Conservation (phyloP, 2,113 vertebrate species). For the Lasiurus cinereus region DNA sequence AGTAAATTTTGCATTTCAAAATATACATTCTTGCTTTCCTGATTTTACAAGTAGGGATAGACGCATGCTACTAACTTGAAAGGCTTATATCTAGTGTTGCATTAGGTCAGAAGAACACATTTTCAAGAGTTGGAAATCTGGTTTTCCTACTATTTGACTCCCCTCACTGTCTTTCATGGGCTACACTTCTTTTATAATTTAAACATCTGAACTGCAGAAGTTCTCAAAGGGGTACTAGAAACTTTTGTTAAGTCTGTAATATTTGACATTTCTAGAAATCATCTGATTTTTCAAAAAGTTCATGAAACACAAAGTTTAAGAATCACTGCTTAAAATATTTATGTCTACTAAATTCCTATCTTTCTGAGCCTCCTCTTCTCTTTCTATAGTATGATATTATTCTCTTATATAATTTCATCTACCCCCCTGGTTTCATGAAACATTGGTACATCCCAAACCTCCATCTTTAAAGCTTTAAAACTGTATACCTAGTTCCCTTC, state of each 20-base stretch:
- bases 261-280: constrained; percentile 20
- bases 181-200: neutral
- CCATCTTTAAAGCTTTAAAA: neutral
- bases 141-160: constrained; percentile 12
- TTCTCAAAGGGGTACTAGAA: neutral
- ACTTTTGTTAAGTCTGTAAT: neutral
- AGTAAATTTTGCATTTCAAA: constrained; percentile 8
- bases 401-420: neutral
- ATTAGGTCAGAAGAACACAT: neutral
- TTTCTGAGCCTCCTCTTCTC: neutral
- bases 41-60: constrained; percentile 42
- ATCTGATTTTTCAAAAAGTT: constrained; percentile 17
- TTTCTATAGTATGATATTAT: neutral
- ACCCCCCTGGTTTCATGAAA: neutral
- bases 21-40: neutral
- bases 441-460: neutral
- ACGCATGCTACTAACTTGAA: neutral
- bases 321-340: neutral
- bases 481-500: neutral
- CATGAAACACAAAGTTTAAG: neutral
- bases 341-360: neutral
- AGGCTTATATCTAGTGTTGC: neutral
- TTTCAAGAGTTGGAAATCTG: neutral
- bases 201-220: neutral
- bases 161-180: neutral